These are phyloP conservation scores for Heteromormyrus szaboi DNA, from an alignment of 2,797 vertebrate species.

Conservation along the genomic window DNA sequence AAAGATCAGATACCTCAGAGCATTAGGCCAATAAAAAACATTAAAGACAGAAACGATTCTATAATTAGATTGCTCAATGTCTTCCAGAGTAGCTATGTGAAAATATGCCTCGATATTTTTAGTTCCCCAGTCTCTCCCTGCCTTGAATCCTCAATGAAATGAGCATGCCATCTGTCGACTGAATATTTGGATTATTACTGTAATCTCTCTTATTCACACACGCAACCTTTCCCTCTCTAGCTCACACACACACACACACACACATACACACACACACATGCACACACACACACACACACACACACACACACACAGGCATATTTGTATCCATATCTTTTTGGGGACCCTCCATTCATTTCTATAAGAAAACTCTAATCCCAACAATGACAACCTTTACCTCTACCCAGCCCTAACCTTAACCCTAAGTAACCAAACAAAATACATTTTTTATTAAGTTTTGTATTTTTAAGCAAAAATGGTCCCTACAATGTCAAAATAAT, in stretches of 20 bases:
- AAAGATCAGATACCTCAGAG: neutral
- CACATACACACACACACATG: neutral
- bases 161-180: neutral
- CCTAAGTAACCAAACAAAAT: neutral
- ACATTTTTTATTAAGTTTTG: neutral
- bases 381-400: neutral
- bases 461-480: neutral
- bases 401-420: neutral
- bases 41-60: neutral
- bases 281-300: neutral
- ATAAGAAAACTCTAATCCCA: too few relatives aligned
- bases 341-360: too few relatives aligned
- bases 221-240: neutral
- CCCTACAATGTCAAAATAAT: neutral
- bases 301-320: neutral
- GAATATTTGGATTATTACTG: neutral
- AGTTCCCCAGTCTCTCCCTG: neutral
- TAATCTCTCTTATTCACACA: neutral
- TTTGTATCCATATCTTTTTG: neutral
- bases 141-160: neutral
- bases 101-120: constrained; percentile 4
- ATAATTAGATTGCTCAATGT: neutral
- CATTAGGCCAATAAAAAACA: neutral
- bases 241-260: neutral
- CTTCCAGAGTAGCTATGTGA: neutral